Percentiles rank a stretch among this genome's conserved stretches.
phyloP scores from a whole-genome alignment of 1,140 invertebrate genomes.

The Temnothorax curvispinosus region DNA sequence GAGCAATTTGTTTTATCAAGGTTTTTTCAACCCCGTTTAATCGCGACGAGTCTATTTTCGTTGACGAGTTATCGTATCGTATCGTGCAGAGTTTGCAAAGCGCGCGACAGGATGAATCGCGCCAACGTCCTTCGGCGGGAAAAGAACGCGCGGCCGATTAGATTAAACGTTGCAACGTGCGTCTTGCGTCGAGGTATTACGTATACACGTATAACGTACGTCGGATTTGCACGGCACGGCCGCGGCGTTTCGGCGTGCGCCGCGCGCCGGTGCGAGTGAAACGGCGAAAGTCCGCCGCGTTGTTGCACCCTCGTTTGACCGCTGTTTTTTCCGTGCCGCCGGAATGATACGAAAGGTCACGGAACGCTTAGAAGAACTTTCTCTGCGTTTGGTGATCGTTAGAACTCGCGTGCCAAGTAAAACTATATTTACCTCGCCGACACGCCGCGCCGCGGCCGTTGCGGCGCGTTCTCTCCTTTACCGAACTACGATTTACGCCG shows the following conservation, averaged over 20 bases:
- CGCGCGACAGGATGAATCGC: slow-evolving; percentile 20
- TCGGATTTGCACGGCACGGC: slow-evolving; percentile 18
- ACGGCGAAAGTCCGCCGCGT: slow-evolving; percentile 52
- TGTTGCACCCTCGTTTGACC: slow-evolving; percentile 56
- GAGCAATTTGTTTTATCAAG: background rate
- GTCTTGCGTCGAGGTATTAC: background rate
- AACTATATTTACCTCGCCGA: slow-evolving; percentile 53
- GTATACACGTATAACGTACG: background rate
- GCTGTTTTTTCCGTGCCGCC: slow-evolving; percentile 42
- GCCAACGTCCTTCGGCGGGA: slow-evolving; percentile 40
- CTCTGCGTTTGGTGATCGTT: slow-evolving; percentile 60
- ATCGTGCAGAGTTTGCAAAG: background rate
- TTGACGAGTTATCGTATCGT: background rate
- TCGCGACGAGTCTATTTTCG: background rate
- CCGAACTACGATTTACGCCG: slow-evolving; percentile 36
- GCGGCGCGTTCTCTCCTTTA: slow-evolving; percentile 40
- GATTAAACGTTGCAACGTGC: slow-evolving; percentile 41
- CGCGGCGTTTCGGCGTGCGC: background rate
- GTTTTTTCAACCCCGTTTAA: background rate
- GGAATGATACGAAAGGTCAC: slow-evolving; percentile 64
- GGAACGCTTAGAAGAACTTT: slow-evolving; percentile 63
- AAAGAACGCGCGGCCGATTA: slow-evolving; percentile 40
- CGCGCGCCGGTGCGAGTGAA: slow-evolving; percentile 48
- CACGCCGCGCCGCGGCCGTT: slow-evolving; percentile 13
- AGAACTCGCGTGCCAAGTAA: slow-evolving; percentile 58